Base-by-base conservation (phyloP, 2,888 invertebrate genomes). In the Calameuta pallipes region DNA sequence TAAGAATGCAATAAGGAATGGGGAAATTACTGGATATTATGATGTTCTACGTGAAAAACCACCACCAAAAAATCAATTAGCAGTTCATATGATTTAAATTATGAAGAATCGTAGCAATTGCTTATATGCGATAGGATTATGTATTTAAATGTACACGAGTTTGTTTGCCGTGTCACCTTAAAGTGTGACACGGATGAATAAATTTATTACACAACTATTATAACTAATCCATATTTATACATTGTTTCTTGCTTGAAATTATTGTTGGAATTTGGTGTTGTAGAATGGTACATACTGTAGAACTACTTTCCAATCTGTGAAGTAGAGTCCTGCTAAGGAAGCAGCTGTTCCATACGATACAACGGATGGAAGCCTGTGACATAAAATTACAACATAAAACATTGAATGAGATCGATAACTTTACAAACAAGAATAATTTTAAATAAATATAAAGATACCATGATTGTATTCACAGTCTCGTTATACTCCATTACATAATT, bases 301-400 rank as follows among this genome's bases (percentile, higher is more conserved):
- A 82, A 97, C 92, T 75, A 94, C 89, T 91, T 94, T 95, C 97
- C 97, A 97, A 89, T 97, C 97, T 0, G 96, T 96, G 84, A 95
- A 93, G 91, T 96, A 97, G 3, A 95, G 91, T 13, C 96, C 83
- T 0, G 92, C 93, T 35, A 94, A 87, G 79, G 94, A 93, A n/a
- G 93, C 95, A 0, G 94, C 93, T 68, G 94, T 93, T 73, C 97
- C 96, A 89, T 94, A 97, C 0, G 93, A 92, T 0, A 92, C 87
- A 31, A 93, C 93, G 11, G 96, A 94, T 31, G 95, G 93, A 69
- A 94, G 80, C 93, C 95, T 93, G 81, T 75, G 88, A 87, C 31
- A 75, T 70, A 78, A 80, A 73, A 74, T 34, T 11, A 78, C 15
- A 69, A 15, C 15, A 37, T 15, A 15, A 41, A 41, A 15, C 15